Percentiles rank a stretch among this genome's conserved stretches.
These are phyloP conservation scores for Paracanthobrama guichenoti DNA, from an alignment of 2,113 vertebrate species.

Conservation along the genomic window DNA sequence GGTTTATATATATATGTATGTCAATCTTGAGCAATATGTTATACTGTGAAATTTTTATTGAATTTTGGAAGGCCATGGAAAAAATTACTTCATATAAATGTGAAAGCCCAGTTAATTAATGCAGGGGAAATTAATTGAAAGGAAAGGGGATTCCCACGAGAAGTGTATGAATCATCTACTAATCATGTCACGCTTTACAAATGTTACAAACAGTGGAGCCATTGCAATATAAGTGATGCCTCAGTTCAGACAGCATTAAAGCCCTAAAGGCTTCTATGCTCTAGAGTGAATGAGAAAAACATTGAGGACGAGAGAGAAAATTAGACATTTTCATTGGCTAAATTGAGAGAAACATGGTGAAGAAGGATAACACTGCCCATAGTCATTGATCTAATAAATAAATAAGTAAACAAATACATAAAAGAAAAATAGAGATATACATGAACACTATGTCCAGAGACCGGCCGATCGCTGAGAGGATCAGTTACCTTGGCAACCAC, in stretches of 20 bases:
- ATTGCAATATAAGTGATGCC: slow-evolving; percentile 1
- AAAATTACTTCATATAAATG: background rate
- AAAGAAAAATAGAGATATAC: background rate
- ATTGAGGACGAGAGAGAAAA: background rate
- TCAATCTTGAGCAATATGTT: background rate
- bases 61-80: background rate
- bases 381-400: slow-evolving; percentile 47
- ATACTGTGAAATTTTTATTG: background rate
- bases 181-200: slow-evolving; percentile 3
- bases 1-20: no score
- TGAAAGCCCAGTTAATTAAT: background rate
- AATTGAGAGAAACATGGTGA: background rate
- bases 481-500: slow-evolving; percentile 41
- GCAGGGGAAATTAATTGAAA: background rate
- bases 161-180: slow-evolving; percentile 4
- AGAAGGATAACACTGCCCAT: slow-evolving; percentile 25
- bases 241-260: slow-evolving; percentile 8
- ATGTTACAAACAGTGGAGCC: background rate
- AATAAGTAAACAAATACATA: slow-evolving; percentile 17
- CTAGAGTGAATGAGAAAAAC: background rate
- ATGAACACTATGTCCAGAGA: background rate
- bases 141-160: background rate
- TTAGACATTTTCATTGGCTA: background rate
- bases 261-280: background rate
- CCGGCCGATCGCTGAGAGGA: background rate